Percentiles rank a stretch among this genome's conserved stretches.
Conservation (phyloP, 2,888 invertebrate species). For the Dioctria rufipes region DNA sequence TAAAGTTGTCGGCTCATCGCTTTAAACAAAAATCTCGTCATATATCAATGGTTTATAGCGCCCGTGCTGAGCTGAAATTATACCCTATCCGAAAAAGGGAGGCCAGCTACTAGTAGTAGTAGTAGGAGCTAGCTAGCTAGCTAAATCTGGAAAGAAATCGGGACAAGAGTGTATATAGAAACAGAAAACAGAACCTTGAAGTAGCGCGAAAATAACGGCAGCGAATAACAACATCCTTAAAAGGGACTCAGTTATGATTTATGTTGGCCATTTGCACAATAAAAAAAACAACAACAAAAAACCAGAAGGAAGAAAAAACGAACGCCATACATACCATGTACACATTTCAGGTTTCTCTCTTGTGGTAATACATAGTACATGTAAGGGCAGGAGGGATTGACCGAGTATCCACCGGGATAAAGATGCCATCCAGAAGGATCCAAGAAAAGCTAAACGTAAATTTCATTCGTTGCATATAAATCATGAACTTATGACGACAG, state of each 20-base stretch:
- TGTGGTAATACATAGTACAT: not conserved
- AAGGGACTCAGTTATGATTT: conserved; percentile 49
- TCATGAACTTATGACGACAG: conserved; percentile 48
- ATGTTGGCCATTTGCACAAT: conserved; percentile 45
- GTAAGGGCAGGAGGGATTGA: not conserved
- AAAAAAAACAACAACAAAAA: conserved; percentile 26
- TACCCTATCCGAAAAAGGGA: not conserved
- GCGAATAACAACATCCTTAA: conserved; percentile 51
- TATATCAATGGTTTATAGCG: conserved; percentile 44
- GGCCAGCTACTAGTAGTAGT: not conserved
- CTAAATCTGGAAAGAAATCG: too few relatives aligned
- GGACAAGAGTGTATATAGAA: too few relatives aligned
- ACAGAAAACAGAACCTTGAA: conserved; percentile 25
- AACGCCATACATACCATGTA: conserved; percentile 10
- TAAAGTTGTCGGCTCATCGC: conserved; percentile 43
- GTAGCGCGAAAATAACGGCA: conserved; percentile 32
- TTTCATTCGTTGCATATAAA: conserved; percentile 48
- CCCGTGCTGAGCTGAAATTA: conserved; percentile 31
- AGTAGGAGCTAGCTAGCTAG: too few relatives aligned
- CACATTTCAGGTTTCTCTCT: conserved; percentile 1
- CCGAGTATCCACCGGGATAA: conserved; percentile 26
- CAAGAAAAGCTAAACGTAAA: conserved; percentile 48
- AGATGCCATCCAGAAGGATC: conserved; percentile 39
- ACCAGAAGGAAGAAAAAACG: not conserved
- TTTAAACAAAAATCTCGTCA: conserved; percentile 37